Percentiles rank a stretch among this genome's conserved stretches.
phyloP scores from a whole-genome alignment of 2,888 invertebrate species.

The Stenichneumon culpator region DNA sequence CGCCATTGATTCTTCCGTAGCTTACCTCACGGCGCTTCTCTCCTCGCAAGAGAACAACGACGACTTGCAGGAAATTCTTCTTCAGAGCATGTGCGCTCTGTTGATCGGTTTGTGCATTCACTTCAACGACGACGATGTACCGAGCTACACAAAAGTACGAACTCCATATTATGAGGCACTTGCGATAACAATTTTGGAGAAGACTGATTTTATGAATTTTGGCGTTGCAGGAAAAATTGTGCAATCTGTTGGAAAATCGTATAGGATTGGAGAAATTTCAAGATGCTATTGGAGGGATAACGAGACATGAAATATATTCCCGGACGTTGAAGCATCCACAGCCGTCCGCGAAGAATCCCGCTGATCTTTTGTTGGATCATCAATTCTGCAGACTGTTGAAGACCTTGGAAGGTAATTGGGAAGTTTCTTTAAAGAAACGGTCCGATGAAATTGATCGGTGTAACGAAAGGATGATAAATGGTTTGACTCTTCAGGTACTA shows the following conservation, averaged over 20 bases:
- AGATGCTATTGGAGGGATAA: slow-evolving; percentile 94
- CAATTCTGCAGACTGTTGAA: slow-evolving; percentile 98
- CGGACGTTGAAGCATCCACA: slow-evolving; percentile 97
- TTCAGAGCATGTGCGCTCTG: slow-evolving; percentile 96
- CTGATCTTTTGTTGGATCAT: slow-evolving; percentile 95
- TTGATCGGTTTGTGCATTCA: slow-evolving; percentile 96
- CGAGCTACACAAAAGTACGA: slow-evolving; percentile 89
- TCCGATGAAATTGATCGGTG: not conserved
- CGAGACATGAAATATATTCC: slow-evolving; percentile 96
- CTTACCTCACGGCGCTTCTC: slow-evolving; percentile 91
- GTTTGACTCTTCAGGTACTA: slow-evolving; percentile 82
- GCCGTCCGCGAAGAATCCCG: slow-evolving; percentile 90
- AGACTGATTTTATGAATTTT: not conserved
- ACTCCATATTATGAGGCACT: slow-evolving; percentile 20
- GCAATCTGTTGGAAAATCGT: slow-evolving; percentile 94
- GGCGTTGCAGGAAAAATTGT: slow-evolving; percentile 88
- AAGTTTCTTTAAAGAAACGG: slow-evolving; percentile 1
- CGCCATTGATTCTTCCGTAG: slow-evolving; percentile 91
- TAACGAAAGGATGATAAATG: not conserved
- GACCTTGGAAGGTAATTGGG: slow-evolving; percentile 89
- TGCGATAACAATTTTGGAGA: not conserved
- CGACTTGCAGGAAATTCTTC: slow-evolving; percentile 95
- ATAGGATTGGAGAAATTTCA: slow-evolving; percentile 96
- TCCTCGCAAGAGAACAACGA: slow-evolving; percentile 92
- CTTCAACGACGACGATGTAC: slow-evolving; percentile 94